Evolutionary conservation across 2,888 invertebrate genomes (phyloP).

Genomic region (Drosophila mimica): DNA sequence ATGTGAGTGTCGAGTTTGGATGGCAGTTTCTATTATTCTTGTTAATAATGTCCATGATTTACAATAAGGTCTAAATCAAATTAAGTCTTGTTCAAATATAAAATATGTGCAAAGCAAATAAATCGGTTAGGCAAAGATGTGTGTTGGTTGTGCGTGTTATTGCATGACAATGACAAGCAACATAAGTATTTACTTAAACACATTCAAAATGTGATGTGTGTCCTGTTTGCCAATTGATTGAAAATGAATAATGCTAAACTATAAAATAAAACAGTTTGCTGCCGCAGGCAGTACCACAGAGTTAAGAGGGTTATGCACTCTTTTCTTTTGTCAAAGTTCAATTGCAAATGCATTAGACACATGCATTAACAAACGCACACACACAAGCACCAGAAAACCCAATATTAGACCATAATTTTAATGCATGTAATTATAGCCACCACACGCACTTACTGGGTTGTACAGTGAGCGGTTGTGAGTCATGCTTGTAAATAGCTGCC

Average conservation of each 20-base stretch:
- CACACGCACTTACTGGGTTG: constrained; percentile 19
- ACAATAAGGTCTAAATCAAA: constrained; percentile 17
- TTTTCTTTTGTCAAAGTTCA: constrained; percentile 25
- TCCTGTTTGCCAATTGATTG: constrained; percentile 65
- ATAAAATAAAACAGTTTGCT: constrained; percentile 47
- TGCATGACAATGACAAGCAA: constrained; percentile 34
- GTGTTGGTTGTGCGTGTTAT: constrained; percentile 12
- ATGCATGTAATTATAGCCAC: constrained; percentile 64
- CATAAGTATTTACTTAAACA: constrained; percentile 62
- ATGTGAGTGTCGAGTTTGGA: background rate
- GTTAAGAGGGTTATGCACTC: constrained; percentile 19
- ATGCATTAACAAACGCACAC: background rate
- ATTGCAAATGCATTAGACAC: constrained; percentile 9
- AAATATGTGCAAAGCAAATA: constrained; percentile 4
- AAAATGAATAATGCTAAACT: constrained; percentile 55
- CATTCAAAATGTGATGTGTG: constrained; percentile 35
- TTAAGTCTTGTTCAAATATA: constrained; percentile 34
- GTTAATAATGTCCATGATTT: background rate
- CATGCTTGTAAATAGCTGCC: constrained; percentile 24
- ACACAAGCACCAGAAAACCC: constrained; percentile 2
- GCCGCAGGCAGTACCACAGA: constrained; percentile 3
- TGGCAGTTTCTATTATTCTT: background rate
- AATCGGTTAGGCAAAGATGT: constrained; percentile 12
- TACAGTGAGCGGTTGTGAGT: constrained; percentile 9
- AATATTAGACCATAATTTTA: constrained; percentile 43